These are phyloP conservation scores for Gryon sp. DNA, from an alignment of 1,140 invertebrate species.

Conservation along the genomic window DNA sequence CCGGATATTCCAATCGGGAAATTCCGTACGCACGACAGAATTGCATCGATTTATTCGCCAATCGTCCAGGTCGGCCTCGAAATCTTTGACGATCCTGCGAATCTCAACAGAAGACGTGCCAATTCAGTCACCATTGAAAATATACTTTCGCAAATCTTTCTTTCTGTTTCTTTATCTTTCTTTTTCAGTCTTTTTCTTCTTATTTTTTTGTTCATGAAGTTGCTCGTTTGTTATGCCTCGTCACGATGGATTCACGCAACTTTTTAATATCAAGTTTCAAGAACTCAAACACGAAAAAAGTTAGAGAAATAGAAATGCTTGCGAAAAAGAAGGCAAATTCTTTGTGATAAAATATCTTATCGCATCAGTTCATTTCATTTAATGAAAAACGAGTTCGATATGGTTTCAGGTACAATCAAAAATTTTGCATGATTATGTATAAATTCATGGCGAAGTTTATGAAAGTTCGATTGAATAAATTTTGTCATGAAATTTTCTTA, in stretches of 20 bases:
- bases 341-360: background rate
- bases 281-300: conserved; percentile 5
- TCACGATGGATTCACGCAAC: background rate
- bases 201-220: too few species aligned
- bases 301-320: background rate
- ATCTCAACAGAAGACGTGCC: conserved; percentile 41
- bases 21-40: conserved; percentile 73
- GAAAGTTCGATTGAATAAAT: conserved; percentile 28
- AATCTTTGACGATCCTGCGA: conserved; percentile 46
- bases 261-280: conserved; percentile 17
- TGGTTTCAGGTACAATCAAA: conserved; percentile 3
- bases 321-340: background rate
- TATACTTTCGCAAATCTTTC: background rate
- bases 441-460: conserved; percentile 8
- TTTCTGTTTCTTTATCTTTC: too few species aligned
- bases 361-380: background rate
- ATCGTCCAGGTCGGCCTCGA: conserved; percentile 31
- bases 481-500: conserved; percentile 25
- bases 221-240: conserved; percentile 12
- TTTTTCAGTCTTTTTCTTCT: too few species aligned
- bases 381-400: conserved; percentile 5
- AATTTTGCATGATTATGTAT: conserved; percentile 24
- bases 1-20: conserved; percentile 75
- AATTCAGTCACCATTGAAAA: conserved; percentile 18
- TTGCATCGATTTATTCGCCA: conserved; percentile 61